A percentile compares a stretch with the other conserved stretches of the same genome.
Conservation (phyloP, 2,888 invertebrate genomes). For the Drosophila kambysellisi region DNA sequence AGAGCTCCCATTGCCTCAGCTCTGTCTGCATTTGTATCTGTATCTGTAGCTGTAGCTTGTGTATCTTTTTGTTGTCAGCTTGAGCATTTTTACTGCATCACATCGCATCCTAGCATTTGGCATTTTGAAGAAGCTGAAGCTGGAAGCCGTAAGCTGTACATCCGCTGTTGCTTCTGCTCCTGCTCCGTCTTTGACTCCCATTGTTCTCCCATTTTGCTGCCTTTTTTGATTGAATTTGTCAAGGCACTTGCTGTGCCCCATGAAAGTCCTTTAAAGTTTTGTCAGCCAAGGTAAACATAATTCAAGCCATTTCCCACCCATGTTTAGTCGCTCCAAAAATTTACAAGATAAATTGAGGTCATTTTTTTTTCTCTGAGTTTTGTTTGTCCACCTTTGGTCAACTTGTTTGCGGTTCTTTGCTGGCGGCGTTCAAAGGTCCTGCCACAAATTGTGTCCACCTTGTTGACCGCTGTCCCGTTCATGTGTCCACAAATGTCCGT, state of each 20-base stretch:
- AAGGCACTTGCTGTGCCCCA: constrained; percentile 48
- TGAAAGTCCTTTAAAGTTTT: constrained; percentile 55
- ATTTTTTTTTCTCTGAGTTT: constrained; percentile 74
- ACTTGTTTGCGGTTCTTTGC: constrained; percentile 46
- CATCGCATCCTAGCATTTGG: constrained; percentile 62
- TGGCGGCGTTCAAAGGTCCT: constrained; percentile 56
- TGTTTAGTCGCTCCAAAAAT: constrained; percentile 41
- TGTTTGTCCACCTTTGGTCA: constrained; percentile 63
- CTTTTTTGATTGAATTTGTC: constrained; percentile 74
- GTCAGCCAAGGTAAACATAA: constrained; percentile 56
- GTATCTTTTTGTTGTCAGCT: constrained; percentile 52
- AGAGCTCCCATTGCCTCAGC: constrained; percentile 26
- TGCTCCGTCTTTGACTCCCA: constrained; percentile 26
- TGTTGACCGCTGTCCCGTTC: constrained; percentile 73
- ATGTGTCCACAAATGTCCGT: constrained; percentile 81
- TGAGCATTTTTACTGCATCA: constrained; percentile 61
- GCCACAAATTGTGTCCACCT: constrained; percentile 75
- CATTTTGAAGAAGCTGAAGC: constrained; percentile 42
- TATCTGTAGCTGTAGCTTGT: constrained; percentile 36
- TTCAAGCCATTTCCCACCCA: constrained; percentile 47
- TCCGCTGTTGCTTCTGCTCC: constrained; percentile 40
- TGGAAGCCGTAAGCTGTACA: constrained; percentile 54
- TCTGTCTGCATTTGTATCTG: constrained; percentile 50
- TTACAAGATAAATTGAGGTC: constrained; percentile 85
- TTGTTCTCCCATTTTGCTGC: constrained; percentile 29